Conservation (phyloP, 2,797 vertebrate genomes). For the Miichthys miiuy region DNA sequence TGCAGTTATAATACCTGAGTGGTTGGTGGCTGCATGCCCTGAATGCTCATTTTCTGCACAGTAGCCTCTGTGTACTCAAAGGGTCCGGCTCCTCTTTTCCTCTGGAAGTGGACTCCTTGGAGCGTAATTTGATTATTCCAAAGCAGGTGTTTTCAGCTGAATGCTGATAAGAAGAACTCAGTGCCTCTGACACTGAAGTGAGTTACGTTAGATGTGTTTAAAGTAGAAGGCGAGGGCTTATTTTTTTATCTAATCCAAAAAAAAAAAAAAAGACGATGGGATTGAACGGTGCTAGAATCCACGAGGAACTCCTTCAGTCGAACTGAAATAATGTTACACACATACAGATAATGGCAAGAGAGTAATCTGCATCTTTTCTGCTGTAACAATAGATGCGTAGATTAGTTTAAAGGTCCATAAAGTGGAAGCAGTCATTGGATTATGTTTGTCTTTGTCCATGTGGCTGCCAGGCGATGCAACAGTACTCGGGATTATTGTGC, state of each 20-base stretch:
- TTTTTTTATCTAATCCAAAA: slow-evolving; percentile 54
- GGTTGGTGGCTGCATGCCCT: slow-evolving; percentile 64
- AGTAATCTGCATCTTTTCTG: slow-evolving; percentile 36
- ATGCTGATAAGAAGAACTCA: slow-evolving; percentile 77
- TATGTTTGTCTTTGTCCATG: slow-evolving; percentile 12
- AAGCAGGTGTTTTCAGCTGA: slow-evolving; percentile 82
- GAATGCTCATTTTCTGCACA: slow-evolving; percentile 77
- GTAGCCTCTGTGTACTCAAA: slow-evolving; percentile 71
- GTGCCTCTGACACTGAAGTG: slow-evolving; percentile 58
- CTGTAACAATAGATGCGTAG: slow-evolving; percentile 17
- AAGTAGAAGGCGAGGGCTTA: slow-evolving; percentile 47
- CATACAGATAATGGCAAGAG: slow-evolving; percentile 10
- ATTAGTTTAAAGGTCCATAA: slow-evolving; percentile 17
- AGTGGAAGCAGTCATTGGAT: slow-evolving; percentile 22
- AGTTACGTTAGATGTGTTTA: slow-evolving; percentile 68
- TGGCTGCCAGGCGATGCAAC: slow-evolving; percentile 27
- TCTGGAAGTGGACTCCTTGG: slow-evolving; percentile 65
- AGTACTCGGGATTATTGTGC: slow-evolving; percentile 23
- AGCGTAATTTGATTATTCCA: slow-evolving; percentile 82
- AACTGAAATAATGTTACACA: slow-evolving; percentile 32
- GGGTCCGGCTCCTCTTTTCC: slow-evolving; percentile 64
- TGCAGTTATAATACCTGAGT: slow-evolving; percentile 74
- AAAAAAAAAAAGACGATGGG: slow-evolving; percentile 43
- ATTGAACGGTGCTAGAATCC: slow-evolving; percentile 50
- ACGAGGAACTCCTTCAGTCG: slow-evolving; percentile 13